Base-by-base conservation (phyloP, 1,140 invertebrate genomes). In the Telenomus remus region DNA sequence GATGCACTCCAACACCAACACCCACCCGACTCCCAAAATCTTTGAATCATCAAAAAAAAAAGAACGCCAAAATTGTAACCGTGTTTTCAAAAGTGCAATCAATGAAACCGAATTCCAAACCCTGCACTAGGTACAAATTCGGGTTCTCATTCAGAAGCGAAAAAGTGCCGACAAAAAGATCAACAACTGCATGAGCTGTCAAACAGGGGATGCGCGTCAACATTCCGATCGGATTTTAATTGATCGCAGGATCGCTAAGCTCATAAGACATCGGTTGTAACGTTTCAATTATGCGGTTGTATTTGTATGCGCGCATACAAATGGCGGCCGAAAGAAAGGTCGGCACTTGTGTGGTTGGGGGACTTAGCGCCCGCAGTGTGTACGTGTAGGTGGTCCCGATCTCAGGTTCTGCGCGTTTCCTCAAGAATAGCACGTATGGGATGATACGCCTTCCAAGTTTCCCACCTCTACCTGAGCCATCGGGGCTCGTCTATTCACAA, bases 361-460 rank as follows among this genome's bases (percentile, higher is more conserved):
- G 15, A 50, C 15, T 59, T 59, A 59, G 12, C 33, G 16, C 46
- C 35, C 43, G 37, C 1, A 13, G n/a, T 34, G n/a, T 51, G 15
- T 50, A 27, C 9, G 48, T 39, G 48, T 63, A 53, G 59, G 59
- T 63, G 59, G 59, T 46, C 59, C 57, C 57, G 57, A n/a, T 42
- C 42, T 33, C 47, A 27, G 37, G 37, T 46, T 47, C 49, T 37
- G 49, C 49, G 19, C 51, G 43, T 16, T 53, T 63, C 53, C 27
- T 63, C 12, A 27, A 47, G 49, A 39, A 50, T 51, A 3, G n/a
- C 27, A 44, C 57, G 48, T 61, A 61, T 61, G 57, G 48, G 57
- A 61, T 61, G 46, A 61, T 61, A 42, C 48, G 57, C 35, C 39
- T 51, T 43, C 35, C 14, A 10, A 50, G 57, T 37, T 61, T 61